These are phyloP conservation scores for Drosophila differens DNA, from an alignment of 2,888 invertebrate genomes.

Conservation along the genomic window DNA sequence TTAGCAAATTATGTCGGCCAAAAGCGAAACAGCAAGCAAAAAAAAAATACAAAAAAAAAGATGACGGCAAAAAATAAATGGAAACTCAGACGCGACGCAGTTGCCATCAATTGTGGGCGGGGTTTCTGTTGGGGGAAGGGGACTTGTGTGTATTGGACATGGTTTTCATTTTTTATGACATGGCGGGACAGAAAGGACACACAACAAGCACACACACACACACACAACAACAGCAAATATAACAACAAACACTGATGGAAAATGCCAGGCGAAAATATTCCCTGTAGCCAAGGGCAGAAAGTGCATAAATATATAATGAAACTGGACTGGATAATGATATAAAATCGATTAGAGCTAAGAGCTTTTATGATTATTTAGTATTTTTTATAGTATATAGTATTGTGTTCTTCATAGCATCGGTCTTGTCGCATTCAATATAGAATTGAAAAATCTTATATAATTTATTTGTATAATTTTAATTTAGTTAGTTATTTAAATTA, in stretches of 20 bases:
- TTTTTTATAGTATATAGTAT: neutral
- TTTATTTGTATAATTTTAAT: neutral
- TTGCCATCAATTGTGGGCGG: conserved; percentile 40
- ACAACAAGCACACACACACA: conserved; percentile 13
- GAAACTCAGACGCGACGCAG: conserved; percentile 79
- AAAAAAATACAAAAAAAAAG: conserved; percentile 24
- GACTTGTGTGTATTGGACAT: conserved; percentile 23
- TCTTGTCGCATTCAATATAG: neutral
- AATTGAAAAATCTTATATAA: neutral
- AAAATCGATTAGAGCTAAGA: neutral
- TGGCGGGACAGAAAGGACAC: conserved; percentile 55
- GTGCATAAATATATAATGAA: neutral
- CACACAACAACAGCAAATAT: conserved; percentile 6
- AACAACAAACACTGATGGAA: neutral
- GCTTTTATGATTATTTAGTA: neutral
- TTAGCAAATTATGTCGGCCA: conserved; percentile 82
- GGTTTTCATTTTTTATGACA: conserved; percentile 54
- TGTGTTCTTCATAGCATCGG: neutral
- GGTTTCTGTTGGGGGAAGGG: neutral
- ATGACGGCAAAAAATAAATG: conserved; percentile 67
- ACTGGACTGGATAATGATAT: neutral
- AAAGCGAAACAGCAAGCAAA: conserved; percentile 41
- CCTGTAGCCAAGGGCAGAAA: conserved; percentile 1
- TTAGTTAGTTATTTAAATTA: too few relatives aligned
- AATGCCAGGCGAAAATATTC: neutral